Conservation (phyloP, 92 coral and sea anemone genomes). For the Muricea muricata region DNA sequence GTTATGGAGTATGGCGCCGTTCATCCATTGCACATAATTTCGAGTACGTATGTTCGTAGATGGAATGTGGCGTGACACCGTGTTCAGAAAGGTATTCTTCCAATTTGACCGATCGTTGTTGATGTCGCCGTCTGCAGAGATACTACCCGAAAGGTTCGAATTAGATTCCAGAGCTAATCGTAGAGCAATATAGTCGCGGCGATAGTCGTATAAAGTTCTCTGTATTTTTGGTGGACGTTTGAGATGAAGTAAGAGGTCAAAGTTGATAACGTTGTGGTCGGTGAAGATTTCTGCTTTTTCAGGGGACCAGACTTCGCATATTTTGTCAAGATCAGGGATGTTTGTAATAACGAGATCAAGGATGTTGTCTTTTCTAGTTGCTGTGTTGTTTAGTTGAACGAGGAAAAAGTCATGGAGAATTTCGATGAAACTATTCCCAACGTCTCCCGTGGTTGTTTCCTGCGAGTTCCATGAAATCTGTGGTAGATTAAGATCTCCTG, state of each 20-base stretch:
- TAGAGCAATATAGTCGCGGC: no score
- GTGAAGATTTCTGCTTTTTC: neutral
- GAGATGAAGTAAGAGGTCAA: neutral
- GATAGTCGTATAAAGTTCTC: no score
- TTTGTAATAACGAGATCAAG: no score
- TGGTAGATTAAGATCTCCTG: slow-evolving; percentile 40
- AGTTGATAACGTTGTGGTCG: neutral
- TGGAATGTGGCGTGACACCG: no score
- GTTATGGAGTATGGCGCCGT: no score
- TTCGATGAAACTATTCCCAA: neutral
- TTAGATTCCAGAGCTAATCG: no score
- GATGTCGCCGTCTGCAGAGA: no score
- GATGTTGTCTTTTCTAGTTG: neutral
- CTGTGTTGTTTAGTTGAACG: neutral
- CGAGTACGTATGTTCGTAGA: no score
- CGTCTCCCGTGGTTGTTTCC: neutral
- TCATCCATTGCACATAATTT: no score
- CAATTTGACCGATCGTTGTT: neutral
- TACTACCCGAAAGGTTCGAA: no score
- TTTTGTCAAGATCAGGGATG: neutral
- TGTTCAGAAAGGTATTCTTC: neutral
- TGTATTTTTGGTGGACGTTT: no score
- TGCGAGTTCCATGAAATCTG: neutral
- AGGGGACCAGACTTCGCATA: neutral
- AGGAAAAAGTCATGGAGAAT: neutral